These are phyloP conservation scores for Drosophila lini DNA, from an alignment of 1,140 invertebrate species.

Conservation along the genomic window DNA sequence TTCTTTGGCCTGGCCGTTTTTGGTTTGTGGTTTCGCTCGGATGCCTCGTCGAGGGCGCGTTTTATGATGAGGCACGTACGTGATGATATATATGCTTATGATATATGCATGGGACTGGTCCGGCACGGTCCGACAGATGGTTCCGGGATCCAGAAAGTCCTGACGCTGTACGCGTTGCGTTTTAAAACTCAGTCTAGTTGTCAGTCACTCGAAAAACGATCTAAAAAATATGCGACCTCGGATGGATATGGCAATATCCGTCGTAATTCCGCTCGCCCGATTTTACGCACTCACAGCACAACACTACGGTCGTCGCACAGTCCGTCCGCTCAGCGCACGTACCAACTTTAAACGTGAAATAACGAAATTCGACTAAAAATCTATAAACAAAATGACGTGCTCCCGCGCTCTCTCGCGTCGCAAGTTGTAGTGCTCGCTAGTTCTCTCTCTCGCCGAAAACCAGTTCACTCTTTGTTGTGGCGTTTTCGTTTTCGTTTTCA, in stretches of 20 bases:
- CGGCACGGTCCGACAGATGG: conserved; percentile 22
- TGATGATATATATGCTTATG: conserved; percentile 39
- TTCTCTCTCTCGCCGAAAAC: conserved; percentile 50
- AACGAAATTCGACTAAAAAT: conserved; percentile 84
- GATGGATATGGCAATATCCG: conserved; percentile 10
- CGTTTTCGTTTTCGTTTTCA: conserved; percentile 79
- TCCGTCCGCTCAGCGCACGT: conserved; percentile 74
- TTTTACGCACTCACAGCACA: conserved; percentile 52
- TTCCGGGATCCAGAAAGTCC: conserved; percentile 21
- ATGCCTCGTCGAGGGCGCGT: conserved; percentile 70
- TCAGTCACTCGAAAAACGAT: conserved; percentile 35
- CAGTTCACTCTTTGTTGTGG: conserved; percentile 64
- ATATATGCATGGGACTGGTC: conserved; percentile 22
- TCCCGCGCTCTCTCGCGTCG: conserved; percentile 39
- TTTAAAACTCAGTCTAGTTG: conserved; percentile 39
- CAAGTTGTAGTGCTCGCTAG: conserved; percentile 27
- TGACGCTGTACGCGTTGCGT: background rate
- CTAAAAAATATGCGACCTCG: conserved; percentile 30
- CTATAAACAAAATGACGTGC: conserved; percentile 79
- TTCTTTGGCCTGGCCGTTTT: conserved; percentile 68
- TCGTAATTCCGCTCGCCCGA: conserved; percentile 42
- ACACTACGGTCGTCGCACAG: conserved; percentile 59
- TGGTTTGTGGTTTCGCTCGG: conserved; percentile 60
- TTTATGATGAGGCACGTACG: conserved; percentile 76
- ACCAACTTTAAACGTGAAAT: conserved; percentile 83